Evolutionary conservation across 2,888 invertebrate genomes (phyloP), one percentile per base, ranked within the genome.

Genomic region (Baccha elongata): DNA sequence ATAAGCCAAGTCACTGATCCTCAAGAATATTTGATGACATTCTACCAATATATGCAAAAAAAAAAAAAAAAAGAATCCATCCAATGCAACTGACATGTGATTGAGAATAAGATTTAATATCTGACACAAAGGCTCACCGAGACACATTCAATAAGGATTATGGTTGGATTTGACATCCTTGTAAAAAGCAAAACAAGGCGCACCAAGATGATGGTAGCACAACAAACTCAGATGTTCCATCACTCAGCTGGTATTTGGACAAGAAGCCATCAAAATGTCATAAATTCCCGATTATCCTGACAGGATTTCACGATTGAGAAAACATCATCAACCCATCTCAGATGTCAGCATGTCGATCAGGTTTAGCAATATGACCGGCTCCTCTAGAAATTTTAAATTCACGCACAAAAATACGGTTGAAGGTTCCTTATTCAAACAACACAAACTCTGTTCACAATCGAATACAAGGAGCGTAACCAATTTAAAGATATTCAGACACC

Each of bases 211-310:
- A n/a, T n/a, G n/a, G n/a, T 23, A 23, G 37, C 48, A n/a, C 23
- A 37, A 65, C 4, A 8, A 64, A 46, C 11, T 29, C 32, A 13
- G 4, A 46, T 17, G 67, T 72, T 26, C 68, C 72, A 76, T 68
- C 83, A 78, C 83, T 83, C 83, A 79, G 83, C 84, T 80, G 74
- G 79, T 86, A 85, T 86, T 85, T 86, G 68, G 86, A 86, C 86
- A 86, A 73, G 85, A 71, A 85, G 73, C 84, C 86, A 86, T 85
- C 86, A 86, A 86, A 86, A 85, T 84, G 86, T 99, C 99, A 86
- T 98, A 92, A 85, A 85, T 79, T 83, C 78, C 76, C 62, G 75
- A 81, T 85, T 74, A 83, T 83, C 78, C 83, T 72, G 78, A 83
- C 78, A 72, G 83, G 78, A 76, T 81, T 78, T 81, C 65, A 81